Conservation (phyloP, 2,888 invertebrate genomes). For the Calliphora vomitoria region DNA sequence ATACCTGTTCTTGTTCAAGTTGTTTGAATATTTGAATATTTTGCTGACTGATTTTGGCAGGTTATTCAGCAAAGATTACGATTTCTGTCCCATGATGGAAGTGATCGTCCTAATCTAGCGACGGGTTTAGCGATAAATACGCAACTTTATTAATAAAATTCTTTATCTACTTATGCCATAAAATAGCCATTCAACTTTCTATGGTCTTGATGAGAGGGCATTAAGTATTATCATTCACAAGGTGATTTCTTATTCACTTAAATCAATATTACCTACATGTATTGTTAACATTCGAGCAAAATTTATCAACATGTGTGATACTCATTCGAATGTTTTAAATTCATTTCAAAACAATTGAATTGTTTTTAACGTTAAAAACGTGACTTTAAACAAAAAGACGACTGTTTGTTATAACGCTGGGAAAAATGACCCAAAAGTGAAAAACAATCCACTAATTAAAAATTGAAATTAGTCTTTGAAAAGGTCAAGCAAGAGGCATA, state of each 20-base stretch:
- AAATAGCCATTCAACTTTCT: no score
- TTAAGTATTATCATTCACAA: neutral
- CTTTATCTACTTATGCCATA: no score
- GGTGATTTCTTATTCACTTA: neutral
- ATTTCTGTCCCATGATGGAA: no score
- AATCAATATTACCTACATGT: neutral
- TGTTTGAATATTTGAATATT: no score
- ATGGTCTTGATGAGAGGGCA: no score
- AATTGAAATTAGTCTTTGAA: slow-evolving; percentile 46
- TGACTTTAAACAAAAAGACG: slow-evolving; percentile 58
- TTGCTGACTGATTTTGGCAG: no score
- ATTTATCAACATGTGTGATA: slow-evolving; percentile 59
- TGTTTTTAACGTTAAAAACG: slow-evolving; percentile 61
- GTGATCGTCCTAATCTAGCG: no score
- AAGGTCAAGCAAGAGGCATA: slow-evolving; percentile 46
- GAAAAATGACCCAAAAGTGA: slow-evolving; percentile 15
- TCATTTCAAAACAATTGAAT: slow-evolving; percentile 37
- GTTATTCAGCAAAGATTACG: no score
- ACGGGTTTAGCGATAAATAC: no score
- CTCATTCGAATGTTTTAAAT: neutral
- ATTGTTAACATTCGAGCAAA: neutral
- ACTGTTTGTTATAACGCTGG: neutral
- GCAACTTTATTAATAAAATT: no score
- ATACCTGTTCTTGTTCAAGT: no score
- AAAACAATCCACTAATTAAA: slow-evolving; percentile 68